A percentile compares a stretch with the other conserved stretches of the same genome.
These are phyloP conservation scores for Teinopalpus imperialis DNA, from an alignment of 2,888 invertebrate genomes.

Conservation along the genomic window DNA sequence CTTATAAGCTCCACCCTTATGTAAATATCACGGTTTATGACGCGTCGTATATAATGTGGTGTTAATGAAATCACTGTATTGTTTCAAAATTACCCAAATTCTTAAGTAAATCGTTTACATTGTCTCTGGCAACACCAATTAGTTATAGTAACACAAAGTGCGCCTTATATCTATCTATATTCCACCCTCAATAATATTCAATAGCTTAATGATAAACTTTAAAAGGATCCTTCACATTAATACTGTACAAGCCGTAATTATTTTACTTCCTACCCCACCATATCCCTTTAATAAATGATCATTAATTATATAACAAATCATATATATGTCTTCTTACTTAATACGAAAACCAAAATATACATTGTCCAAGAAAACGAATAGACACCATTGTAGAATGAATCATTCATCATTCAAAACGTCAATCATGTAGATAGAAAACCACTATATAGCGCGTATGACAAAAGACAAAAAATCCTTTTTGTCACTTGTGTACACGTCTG, in stretches of 20 bases:
- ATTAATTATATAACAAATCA: conserved; percentile 22
- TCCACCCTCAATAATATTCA: neutral
- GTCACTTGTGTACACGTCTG: too few species aligned
- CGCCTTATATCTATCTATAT: neutral
- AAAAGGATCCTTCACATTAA: conserved; percentile 20
- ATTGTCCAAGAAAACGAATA: conserved; percentile 3
- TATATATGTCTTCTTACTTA: conserved; percentile 17
- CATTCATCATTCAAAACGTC: too few species aligned
- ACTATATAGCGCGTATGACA: too few species aligned
- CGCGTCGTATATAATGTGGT: too few species aligned
- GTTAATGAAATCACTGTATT: too few species aligned
- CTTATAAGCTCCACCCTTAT: too few species aligned
- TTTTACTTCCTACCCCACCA: neutral
- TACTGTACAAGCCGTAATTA: conserved; percentile 17
- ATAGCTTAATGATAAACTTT: conserved; percentile 9
- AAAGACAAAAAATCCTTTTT: too few species aligned
- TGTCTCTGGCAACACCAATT: conserved; percentile 1
- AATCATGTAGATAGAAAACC: too few species aligned
- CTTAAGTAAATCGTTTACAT: too few species aligned
- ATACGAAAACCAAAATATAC: conserved; percentile 8
- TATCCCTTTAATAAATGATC: conserved; percentile 9
- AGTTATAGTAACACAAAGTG: neutral
- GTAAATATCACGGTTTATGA: too few species aligned
- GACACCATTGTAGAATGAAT: too few species aligned
- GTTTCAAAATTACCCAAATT: too few species aligned